Percentiles rank a stretch among this genome's conserved stretches.
These are phyloP conservation scores for Nothoprocta perdicaria DNA, from an alignment of 2,113 vertebrate genomes.

Conservation along the genomic window DNA sequence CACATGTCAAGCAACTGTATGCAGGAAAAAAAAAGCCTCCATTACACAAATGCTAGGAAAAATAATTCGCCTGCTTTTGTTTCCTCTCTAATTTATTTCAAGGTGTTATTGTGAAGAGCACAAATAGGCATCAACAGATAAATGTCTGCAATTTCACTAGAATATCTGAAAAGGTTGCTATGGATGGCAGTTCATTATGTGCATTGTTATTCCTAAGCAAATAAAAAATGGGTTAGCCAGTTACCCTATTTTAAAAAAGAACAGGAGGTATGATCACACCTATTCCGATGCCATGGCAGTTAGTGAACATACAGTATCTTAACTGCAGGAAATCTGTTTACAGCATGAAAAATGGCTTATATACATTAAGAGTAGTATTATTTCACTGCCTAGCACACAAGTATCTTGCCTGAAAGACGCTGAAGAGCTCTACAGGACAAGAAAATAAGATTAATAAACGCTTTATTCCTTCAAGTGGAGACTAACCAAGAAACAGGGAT, in stretches of 20 bases:
- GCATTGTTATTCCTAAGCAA: not conserved
- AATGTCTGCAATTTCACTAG: not conserved
- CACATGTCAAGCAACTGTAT: slow-evolving; percentile 83
- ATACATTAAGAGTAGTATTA: not conserved
- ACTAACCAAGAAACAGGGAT: not conserved
- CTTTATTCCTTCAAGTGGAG: not conserved
- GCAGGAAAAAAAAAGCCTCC: slow-evolving; percentile 22
- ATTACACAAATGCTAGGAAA: not conserved
- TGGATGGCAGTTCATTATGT: not conserved
- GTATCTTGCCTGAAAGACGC: not conserved
- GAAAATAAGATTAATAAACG: not conserved
- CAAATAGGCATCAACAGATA: not conserved
- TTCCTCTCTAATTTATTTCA: not conserved
- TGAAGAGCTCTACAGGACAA: not conserved
- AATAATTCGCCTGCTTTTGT: not conserved
- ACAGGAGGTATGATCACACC: not conserved
- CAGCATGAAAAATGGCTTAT: not conserved
- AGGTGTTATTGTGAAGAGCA: not conserved
- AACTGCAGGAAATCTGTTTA: not conserved
- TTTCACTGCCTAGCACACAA: not conserved
- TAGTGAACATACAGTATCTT: fast-evolving
- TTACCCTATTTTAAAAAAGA: not conserved
- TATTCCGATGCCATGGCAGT: not conserved
- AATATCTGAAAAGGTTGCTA: not conserved
- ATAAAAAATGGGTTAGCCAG: not conserved